A percentile compares a stretch with the other conserved stretches of the same genome.
These are phyloP conservation scores for Ceratina australensis DNA, from an alignment of 1,140 invertebrate species.

Conservation along the genomic window DNA sequence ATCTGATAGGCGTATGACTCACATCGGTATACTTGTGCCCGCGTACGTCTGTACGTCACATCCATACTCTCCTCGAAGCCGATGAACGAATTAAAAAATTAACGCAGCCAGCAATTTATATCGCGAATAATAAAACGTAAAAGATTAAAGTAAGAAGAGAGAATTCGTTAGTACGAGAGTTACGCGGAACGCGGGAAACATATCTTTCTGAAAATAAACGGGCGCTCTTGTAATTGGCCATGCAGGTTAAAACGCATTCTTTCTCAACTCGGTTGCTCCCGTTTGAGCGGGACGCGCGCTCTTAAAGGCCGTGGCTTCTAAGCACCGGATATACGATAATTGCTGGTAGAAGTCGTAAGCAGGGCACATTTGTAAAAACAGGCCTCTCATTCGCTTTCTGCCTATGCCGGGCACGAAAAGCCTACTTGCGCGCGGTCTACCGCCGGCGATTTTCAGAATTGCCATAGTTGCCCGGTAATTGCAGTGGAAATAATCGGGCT, in stretches of 20 bases:
- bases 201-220: conserved; percentile 61
- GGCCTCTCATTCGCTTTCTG: conserved; percentile 1
- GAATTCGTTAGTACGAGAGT: conserved; percentile 32
- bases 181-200: conserved; percentile 59
- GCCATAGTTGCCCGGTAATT: conserved; percentile 30
- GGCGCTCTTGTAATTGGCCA: conserved; percentile 58
- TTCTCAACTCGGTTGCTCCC: conserved; percentile 46
- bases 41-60: neutral
- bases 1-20: conserved; percentile 40
- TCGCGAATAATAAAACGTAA: conserved; percentile 44
- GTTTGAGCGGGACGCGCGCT: conserved; percentile 46
- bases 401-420: conserved; percentile 6
- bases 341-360: conserved; percentile 46
- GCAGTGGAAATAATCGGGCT: conserved; percentile 42
- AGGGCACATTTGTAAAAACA: conserved; percentile 54
- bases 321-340: conserved; percentile 64
- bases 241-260: conserved; percentile 57
- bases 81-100: conserved; percentile 26
- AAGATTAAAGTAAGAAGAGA: conserved; percentile 9
- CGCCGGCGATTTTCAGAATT: conserved; percentile 43
- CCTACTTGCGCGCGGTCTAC: neutral
- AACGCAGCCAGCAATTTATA: conserved; percentile 26
- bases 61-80: neutral
- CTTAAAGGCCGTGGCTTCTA: conserved; percentile 57
- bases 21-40: neutral